These are phyloP conservation scores for Catharus fuscescens DNA, from an alignment of 2,113 vertebrate genomes.

Conservation along the genomic window DNA sequence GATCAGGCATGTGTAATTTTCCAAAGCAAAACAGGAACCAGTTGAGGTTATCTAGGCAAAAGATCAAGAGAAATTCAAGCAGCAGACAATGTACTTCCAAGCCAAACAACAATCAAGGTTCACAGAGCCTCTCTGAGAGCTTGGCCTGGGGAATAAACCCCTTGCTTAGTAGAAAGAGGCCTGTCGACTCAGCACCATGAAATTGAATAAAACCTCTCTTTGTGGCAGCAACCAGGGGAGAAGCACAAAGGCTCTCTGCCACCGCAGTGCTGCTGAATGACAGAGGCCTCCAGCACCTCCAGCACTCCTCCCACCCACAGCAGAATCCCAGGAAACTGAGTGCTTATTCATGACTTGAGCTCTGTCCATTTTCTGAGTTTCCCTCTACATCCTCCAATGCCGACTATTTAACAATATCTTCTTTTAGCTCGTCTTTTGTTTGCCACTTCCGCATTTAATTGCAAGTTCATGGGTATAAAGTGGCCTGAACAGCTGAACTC, in stretches of 20 bases:
- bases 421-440: conserved; percentile 82
- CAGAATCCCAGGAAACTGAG: conserved; percentile 73
- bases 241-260: conserved; percentile 82
- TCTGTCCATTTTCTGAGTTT: conserved; percentile 69
- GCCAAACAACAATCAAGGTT: conserved; percentile 36
- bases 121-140: conserved; percentile 57
- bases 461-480: conserved; percentile 87
- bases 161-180: conserved; percentile 54
- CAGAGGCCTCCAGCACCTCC: conserved; percentile 67
- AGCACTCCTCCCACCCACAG: conserved; percentile 60
- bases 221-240: conserved; percentile 81
- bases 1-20: not conserved
- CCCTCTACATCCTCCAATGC: conserved; percentile 52
- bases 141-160: conserved; percentile 32
- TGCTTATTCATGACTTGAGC: conserved; percentile 81
- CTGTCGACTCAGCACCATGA: conserved; percentile 76
- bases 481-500: conserved; percentile 80
- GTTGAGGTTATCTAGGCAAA: conserved; percentile 56
- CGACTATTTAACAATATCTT: conserved; percentile 80
- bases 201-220: conserved; percentile 88
- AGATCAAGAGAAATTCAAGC: conserved; percentile 69
- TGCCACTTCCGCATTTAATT: conserved; percentile 88
- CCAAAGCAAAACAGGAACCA: conserved; percentile 36
- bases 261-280: conserved; percentile 76
- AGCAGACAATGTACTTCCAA: conserved; percentile 55